phyloP scores from a whole-genome alignment of 2,888 invertebrate genomes.

The Cryptus viduatorius region DNA sequence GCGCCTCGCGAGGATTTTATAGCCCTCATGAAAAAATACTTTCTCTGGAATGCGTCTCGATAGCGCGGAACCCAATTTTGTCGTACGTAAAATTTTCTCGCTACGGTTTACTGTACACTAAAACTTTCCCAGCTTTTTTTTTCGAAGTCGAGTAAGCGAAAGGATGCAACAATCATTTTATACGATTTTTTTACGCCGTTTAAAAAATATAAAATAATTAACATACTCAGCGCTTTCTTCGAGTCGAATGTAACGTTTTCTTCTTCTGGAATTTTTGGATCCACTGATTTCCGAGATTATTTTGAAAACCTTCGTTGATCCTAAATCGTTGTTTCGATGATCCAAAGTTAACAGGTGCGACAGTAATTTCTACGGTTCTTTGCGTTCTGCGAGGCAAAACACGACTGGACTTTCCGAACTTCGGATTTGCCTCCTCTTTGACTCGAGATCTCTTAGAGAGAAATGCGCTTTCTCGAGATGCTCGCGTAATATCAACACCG shows the following conservation, averaged over 20 bases:
- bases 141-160: background rate
- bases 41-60: constrained; percentile 23
- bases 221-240: constrained; percentile 6
- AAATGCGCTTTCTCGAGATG: constrained; percentile 82
- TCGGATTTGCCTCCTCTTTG: constrained; percentile 53
- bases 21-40: constrained; percentile 11
- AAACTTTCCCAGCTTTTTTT: background rate
- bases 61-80: constrained; percentile 1
- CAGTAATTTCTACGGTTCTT: background rate
- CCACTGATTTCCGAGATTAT: constrained; percentile 17
- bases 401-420: constrained; percentile 30
- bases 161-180: background rate
- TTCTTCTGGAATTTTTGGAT: background rate
- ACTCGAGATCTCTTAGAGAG: constrained; percentile 75
- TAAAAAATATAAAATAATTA: constrained; percentile 5
- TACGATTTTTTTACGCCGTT: background rate
- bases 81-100: background rate
- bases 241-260: background rate
- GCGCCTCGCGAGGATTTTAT: constrained; percentile 3
- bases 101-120: background rate
- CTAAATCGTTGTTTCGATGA: background rate
- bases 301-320: background rate
- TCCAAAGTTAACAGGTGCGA: background rate
- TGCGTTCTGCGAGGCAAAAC: constrained; percentile 20
- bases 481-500: constrained; percentile 77